Conservation (phyloP, 2,888 invertebrate genomes). For the Mythimna ferrago region DNA sequence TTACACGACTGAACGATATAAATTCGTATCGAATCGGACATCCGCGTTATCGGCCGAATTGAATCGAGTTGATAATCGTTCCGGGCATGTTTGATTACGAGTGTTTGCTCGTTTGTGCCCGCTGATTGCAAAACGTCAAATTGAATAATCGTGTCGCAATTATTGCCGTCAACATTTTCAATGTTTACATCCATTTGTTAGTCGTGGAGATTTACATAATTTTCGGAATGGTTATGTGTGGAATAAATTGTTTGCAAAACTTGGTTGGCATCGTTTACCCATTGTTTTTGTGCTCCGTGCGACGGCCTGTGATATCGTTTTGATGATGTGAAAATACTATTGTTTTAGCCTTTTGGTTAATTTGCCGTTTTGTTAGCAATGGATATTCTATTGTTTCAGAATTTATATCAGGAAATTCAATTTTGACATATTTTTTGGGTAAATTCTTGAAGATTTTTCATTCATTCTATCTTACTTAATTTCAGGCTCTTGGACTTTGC, state of each 20-base stretch:
- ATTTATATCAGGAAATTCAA: neutral
- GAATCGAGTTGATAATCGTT: conserved; percentile 86
- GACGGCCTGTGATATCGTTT: conserved; percentile 36
- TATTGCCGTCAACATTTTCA: conserved; percentile 79
- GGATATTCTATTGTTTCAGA: neutral
- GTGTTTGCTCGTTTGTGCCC: conserved; percentile 87
- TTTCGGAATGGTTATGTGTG: conserved; percentile 60
- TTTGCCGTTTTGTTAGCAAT: conserved; percentile 3
- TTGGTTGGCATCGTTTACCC: conserved; percentile 40
- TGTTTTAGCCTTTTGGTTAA: conserved; percentile 15
- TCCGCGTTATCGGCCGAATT: conserved; percentile 67
- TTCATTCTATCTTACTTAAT: neutral
- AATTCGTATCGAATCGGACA: conserved; percentile 68
- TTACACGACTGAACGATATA: conserved; percentile 64
- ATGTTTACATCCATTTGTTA: conserved; percentile 79
- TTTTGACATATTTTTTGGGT: neutral
- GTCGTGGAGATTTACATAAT: conserved; percentile 74
- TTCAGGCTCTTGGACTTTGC: neutral
- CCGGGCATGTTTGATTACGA: conserved; percentile 83
- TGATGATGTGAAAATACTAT: conserved; percentile 33
- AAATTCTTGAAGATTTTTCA: neutral
- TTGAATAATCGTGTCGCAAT: conserved; percentile 88
- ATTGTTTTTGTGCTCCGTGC: conserved; percentile 47
- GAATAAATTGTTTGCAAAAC: conserved; percentile 62
- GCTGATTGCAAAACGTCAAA: conserved; percentile 89